Percentiles rank a stretch among this genome's conserved stretches.
Conservation (phyloP, 2,888 invertebrate species). For the Ophioninae sp. region DNA sequence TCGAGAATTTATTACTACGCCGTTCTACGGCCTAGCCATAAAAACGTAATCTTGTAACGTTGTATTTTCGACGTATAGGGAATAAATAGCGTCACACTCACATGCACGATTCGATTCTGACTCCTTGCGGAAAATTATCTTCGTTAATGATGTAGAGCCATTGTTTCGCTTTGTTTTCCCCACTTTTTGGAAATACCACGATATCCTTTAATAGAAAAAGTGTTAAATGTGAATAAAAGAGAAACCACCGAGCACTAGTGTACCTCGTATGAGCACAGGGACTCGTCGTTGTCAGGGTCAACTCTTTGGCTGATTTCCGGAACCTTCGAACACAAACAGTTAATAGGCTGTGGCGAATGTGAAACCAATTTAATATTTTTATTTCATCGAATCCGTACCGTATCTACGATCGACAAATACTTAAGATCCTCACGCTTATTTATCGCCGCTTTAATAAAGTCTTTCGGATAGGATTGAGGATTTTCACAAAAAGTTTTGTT, state of each 20-base stretch:
- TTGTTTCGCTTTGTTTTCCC: constrained; percentile 83
- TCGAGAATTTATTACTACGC: background rate
- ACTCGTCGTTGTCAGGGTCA: constrained; percentile 56
- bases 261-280: constrained; percentile 67
- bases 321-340: constrained; percentile 12
- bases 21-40: background rate
- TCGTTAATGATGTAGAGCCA: constrained; percentile 88
- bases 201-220: constrained; percentile 74
- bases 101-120: constrained; percentile 88
- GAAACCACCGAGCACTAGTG: background rate
- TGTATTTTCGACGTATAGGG: background rate
- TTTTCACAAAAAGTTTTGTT: constrained; percentile 72
- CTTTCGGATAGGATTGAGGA: constrained; percentile 69
- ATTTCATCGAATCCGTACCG: constrained; percentile 59
- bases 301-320: constrained; percentile 66
- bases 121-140: constrained; percentile 86
- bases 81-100: constrained; percentile 80
- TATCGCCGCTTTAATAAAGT: constrained; percentile 67
- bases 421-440: constrained; percentile 68
- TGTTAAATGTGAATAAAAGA: background rate
- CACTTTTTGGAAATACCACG: constrained; percentile 85
- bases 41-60: too few species aligned
- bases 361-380: background rate
- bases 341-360: background rate
- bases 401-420: constrained; percentile 67